Base-by-base conservation (phyloP, 2,888 invertebrate species). In the Andrena praecox region DNA sequence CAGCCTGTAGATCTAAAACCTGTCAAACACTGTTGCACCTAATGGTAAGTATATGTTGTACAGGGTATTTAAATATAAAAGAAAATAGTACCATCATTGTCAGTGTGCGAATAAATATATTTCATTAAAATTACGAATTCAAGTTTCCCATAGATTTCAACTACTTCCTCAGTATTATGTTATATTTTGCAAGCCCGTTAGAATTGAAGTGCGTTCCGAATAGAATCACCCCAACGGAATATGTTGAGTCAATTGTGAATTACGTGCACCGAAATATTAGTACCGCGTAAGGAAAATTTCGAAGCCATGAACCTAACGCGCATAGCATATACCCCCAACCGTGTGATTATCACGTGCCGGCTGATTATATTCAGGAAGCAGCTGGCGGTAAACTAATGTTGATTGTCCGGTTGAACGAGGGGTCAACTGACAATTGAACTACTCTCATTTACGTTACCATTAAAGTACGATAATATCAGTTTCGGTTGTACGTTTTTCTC, bases 361-460 rank as follows among this genome's bases (percentile, higher is more conserved):
- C 42, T 67, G 80, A 70, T 79, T 78, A 76, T 78, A 81, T 90
- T 88, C 86, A 91, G 90, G 89, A 92, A 92, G 90, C 90, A 84
- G 85, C 87, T 86, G 87, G 81, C 80, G 85, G 87, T 89, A 88
- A 90, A 91, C 90, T 91, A 89, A 88, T 89, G 89, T 84, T 91
- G 89, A 92, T 92, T 91, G 89, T 85, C 84, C 80, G 80, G 87
- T 82, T 80, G 87, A 83, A 86, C 87, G 77, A 82, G 84, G 85
- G 91, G 93, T 93, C 91, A 93, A 93, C 85, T 88, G 89, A 89
- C 93, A 93, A 92, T 93, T 93, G 91, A 93, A 91, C 93, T 80
- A 85, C 67, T 79, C 77, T 68, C 70, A 62, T 70, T 85, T 77
- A 50, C 75, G 77, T 87, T 90, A 86, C 86, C 89, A 90, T 89